Evolutionary conservation across 2,113 vertebrate genomes (phyloP).

Genomic region (Todiramphus chloris): DNA sequence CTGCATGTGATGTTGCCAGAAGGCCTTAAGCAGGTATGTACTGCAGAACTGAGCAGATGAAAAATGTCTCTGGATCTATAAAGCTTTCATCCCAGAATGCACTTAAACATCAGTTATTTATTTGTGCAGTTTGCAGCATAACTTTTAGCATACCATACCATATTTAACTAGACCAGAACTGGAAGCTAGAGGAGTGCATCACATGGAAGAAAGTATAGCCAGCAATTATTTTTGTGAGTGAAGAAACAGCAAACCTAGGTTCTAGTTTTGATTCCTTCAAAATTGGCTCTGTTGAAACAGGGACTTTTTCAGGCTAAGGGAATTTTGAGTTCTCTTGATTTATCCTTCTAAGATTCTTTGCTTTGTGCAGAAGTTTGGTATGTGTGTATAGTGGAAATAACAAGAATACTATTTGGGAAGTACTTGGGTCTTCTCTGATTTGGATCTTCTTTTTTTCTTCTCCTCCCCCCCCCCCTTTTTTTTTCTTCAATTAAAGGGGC

Average conservation of each 20-base stretch:
- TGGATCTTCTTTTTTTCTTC: background rate
- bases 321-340: background rate
- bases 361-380: background rate
- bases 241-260: background rate
- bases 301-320: background rate
- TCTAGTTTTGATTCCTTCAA: background rate
- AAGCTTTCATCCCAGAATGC: constrained; percentile 15
- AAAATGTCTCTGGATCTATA: constrained; percentile 31
- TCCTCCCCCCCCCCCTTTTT: no score
- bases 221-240: background rate
- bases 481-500: background rate
- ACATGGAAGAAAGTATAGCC: background rate
- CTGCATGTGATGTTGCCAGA: background rate
- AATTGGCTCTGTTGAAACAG: background rate
- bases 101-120: constrained; percentile 21
- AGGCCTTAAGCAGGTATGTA: background rate
- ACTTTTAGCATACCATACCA: background rate
- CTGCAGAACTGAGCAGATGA: background rate
- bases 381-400: background rate
- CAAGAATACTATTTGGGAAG: background rate
- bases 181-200: background rate
- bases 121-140: background rate
- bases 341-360: background rate
- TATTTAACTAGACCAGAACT: background rate
- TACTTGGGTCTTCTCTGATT: background rate